Conservation (phyloP, 2,888 invertebrate species). For the Ectropis crepuscularia region DNA sequence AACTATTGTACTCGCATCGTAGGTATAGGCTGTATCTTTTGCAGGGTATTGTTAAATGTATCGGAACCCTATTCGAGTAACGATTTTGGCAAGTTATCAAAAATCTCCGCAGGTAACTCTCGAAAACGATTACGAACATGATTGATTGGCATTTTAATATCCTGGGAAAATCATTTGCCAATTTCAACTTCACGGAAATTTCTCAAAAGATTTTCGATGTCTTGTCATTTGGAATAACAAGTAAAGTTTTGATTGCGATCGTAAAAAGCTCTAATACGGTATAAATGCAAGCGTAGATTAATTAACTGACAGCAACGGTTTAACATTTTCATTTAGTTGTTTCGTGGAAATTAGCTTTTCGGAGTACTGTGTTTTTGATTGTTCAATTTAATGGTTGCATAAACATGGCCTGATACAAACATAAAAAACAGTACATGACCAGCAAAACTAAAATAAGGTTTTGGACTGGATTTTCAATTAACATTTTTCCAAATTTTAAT, state of each 20-base stretch:
- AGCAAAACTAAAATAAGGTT: background rate
- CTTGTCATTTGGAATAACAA: conserved; percentile 42
- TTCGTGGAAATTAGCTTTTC: conserved; percentile 23
- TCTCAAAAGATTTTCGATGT: conserved; percentile 40
- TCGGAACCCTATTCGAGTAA: conserved; percentile 36
- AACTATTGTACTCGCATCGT: conserved; percentile 8
- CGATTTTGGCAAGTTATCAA: conserved; percentile 47
- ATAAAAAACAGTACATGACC: no score
- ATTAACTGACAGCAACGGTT: conserved; percentile 21
- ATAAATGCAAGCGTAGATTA: conserved; percentile 34
- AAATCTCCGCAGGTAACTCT: conserved; percentile 24
- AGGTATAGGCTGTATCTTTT: conserved; percentile 7
- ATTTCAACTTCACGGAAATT: conserved; percentile 41
- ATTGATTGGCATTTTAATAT: conserved; percentile 46
- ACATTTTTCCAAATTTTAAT: conserved; percentile 59
- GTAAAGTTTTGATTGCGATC: conserved; percentile 44
- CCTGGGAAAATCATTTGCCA: conserved; percentile 40
- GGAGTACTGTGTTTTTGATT: conserved; percentile 14
- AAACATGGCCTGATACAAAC: conserved; percentile 9
- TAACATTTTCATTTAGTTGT: conserved; percentile 22
- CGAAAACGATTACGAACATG: conserved; percentile 37
- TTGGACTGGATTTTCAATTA: conserved; percentile 41
- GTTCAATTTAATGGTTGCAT: conserved; percentile 17
- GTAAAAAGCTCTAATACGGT: conserved; percentile 39
- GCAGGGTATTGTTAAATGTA: conserved; percentile 39